phyloP scores from a whole-genome alignment of 2,888 invertebrate genomes.

The Drosophila falleni region DNA sequence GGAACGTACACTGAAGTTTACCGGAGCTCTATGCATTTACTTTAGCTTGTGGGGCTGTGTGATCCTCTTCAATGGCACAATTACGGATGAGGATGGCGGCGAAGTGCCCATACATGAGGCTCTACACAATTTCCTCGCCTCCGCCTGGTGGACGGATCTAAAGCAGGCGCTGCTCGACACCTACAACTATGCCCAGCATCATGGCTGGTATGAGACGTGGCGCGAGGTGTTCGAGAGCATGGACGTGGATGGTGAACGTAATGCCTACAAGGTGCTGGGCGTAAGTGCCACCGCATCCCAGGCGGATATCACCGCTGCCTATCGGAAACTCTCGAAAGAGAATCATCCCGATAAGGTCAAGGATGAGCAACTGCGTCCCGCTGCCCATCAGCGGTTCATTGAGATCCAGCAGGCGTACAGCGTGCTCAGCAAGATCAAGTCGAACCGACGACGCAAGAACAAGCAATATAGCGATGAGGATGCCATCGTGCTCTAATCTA shows the following conservation, averaged over 20 bases:
- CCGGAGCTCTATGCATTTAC: conserved; percentile 89
- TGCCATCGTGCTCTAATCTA: conserved; percentile 69
- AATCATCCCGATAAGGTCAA: conserved; percentile 97
- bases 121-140: conserved; percentile 94
- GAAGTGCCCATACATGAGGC: conserved; percentile 95
- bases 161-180: conserved; percentile 90
- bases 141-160: conserved; percentile 95
- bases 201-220: conserved; percentile 96
- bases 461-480: conserved; percentile 88
- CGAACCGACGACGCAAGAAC: conserved; percentile 90
- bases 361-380: conserved; percentile 88
- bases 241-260: conserved; percentile 96
- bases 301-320: conserved; percentile 93
- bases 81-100: conserved; percentile 94
- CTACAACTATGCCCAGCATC: conserved; percentile 91
- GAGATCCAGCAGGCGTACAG: conserved; percentile 97
- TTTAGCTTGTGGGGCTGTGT: conserved; percentile 91
- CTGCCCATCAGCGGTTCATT: conserved; percentile 94
- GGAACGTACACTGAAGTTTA: conserved; percentile 88
- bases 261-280: conserved; percentile 93
- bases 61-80: conserved; percentile 94
- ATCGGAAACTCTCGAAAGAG: conserved; percentile 93
- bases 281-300: conserved; percentile 93
- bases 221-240: conserved; percentile 93
- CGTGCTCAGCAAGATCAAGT: conserved; percentile 93